A percentile compares a stretch with the other conserved stretches of the same genome.
Conservation (phyloP, 1,140 invertebrate species). For the Sycophila sp. region DNA sequence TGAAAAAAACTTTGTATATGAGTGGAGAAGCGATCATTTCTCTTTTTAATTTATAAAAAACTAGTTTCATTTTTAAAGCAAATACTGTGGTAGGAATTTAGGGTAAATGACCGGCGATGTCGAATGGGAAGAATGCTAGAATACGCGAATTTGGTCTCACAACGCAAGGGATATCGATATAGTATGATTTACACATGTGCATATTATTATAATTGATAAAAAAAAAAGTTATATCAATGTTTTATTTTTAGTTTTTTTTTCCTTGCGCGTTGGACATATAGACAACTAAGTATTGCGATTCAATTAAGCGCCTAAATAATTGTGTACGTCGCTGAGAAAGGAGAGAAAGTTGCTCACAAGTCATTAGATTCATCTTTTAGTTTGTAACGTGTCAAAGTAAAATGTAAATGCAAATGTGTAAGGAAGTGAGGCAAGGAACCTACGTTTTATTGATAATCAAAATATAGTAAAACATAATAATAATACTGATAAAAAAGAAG, state of each 20-base stretch:
- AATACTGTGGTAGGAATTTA: not conserved
- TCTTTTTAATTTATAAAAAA: slow-evolving; percentile 9
- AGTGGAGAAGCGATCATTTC: not conserved
- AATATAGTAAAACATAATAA: slow-evolving; percentile 26
- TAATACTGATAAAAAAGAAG: slow-evolving; percentile 42
- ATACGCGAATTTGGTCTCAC: slow-evolving; percentile 9
- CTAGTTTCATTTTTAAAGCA: slow-evolving; percentile 1
- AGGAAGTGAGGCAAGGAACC: not conserved
- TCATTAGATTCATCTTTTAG: slow-evolving; percentile 64
- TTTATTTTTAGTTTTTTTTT: slow-evolving; percentile 29
- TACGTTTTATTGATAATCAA: slow-evolving; percentile 33
- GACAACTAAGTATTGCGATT: slow-evolving; percentile 18
- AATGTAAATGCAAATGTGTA: slow-evolving; percentile 45
- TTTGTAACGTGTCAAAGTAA: slow-evolving; percentile 59
- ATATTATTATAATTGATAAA: slow-evolving; percentile 26
- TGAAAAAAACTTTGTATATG: not conserved
- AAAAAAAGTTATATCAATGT: slow-evolving; percentile 21
- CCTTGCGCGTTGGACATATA: slow-evolving; percentile 8
- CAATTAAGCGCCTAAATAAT: slow-evolving; percentile 7
- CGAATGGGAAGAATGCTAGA: not conserved
- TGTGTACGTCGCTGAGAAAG: slow-evolving; percentile 33
- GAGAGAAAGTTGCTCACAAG: slow-evolving; percentile 62
- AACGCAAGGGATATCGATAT: not conserved
- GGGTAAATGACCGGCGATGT: not conserved
- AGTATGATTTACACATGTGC: slow-evolving; percentile 28